Base-by-base conservation (phyloP, 2,888 invertebrate genomes). In the Cerastoderma edule region DNA sequence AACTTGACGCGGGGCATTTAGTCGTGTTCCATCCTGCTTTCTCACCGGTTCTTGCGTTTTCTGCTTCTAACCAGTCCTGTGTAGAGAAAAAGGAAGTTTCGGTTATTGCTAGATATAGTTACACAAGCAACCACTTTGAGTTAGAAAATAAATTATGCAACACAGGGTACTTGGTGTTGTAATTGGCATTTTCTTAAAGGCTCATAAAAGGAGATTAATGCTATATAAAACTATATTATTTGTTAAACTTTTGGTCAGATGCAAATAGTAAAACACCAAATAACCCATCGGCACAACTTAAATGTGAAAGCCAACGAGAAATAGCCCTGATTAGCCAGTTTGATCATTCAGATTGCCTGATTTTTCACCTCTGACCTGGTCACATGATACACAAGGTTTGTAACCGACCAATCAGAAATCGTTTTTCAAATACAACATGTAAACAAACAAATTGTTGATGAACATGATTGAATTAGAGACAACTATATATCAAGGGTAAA, bases 41-140 rank as follows among this genome's bases (percentile, higher is more conserved):
- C 19, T 73, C 73, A 2, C 53, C 54, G 8, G 33, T 39, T 30
- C 39, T 24, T 2, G 46, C 19, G 60, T 73, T 73, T 39, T 67
- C 53, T 30, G 16, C 10, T 22, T 30, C 24, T n/a, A 73, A 32
- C 73, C 73, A 73, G 4, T 63, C 48, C 67, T 65, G 65, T 19
- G 48, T 48, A n/a, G n/a, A n/a, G n/a, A 57, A 30, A 30, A 32
- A 56, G 3, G 30, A 56, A 53, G 24, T 24, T 8, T 53, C 10
- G 24, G n/a, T 53, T n/a, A n/a, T 8, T 8, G n/a, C 6, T 16
- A n/a, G 8, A 8, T n/a, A 53, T 16, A 16, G n/a, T n/a, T 53
- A 24, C n/a, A 16, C 8, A 16, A 53, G 13, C 19, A 16, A n/a
- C 13, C n/a, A 53, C n/a, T 53, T 53, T n/a, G 6, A 8, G 53